Evolutionary conservation across 2,888 invertebrate genomes (phyloP).

Genomic region (Bombylius major): DNA sequence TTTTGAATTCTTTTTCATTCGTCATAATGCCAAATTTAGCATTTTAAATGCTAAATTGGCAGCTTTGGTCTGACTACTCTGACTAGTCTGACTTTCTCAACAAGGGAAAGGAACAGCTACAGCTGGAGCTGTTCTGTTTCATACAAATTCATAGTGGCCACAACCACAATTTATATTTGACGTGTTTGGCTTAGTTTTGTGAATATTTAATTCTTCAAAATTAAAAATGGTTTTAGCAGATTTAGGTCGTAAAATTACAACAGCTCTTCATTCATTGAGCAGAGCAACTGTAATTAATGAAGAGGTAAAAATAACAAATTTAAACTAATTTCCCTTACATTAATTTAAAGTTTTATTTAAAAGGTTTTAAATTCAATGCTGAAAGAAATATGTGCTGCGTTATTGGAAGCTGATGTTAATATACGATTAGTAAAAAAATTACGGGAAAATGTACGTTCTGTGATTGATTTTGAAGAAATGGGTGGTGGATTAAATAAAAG

Average conservation of each 20-base stretch:
- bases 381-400: constrained; percentile 94
- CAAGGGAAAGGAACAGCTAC: too few relatives aligned
- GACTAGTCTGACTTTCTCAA: too few relatives aligned
- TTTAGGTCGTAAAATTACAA: constrained; percentile 97
- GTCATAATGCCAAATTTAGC: too few relatives aligned
- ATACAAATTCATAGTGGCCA: too few relatives aligned
- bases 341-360: too few relatives aligned
- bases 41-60: too few relatives aligned
- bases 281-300: constrained; percentile 98
- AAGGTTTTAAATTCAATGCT: constrained; percentile 97
- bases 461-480: constrained; percentile 99
- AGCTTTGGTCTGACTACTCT: too few relatives aligned
- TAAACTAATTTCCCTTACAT: not conserved
- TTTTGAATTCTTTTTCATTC: too few relatives aligned
- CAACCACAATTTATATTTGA: too few relatives aligned
- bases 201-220: not conserved
- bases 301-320: constrained; percentile 52
- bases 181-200: too few relatives aligned
- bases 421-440: constrained; percentile 89
- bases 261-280: constrained; percentile 92
- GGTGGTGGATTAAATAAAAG: constrained; percentile 96
- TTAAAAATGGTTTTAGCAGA: constrained; percentile 98
- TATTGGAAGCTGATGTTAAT: constrained; percentile 96
- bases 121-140: too few relatives aligned
- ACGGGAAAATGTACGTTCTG: constrained; percentile 91